These are phyloP conservation scores for Poeciliopsis turrubarensis DNA, from an alignment of 2,113 vertebrate genomes.

Conservation along the genomic window DNA sequence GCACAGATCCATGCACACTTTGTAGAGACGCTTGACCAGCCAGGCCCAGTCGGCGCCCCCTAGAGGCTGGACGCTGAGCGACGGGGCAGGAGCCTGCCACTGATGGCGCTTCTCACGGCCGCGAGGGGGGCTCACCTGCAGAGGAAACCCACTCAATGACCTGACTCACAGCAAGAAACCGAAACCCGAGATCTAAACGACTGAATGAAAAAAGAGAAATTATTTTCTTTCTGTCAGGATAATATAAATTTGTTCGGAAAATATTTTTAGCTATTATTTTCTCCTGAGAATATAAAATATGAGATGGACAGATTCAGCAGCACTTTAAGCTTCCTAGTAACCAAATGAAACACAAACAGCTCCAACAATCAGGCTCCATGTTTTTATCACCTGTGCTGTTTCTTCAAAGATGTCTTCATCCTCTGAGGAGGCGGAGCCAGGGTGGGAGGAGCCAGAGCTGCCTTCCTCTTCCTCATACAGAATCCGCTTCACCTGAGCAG, in stretches of 20 bases:
- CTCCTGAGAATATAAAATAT: background rate
- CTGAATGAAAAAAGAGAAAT: background rate
- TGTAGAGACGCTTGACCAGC: conserved; percentile 92
- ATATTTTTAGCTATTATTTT: background rate
- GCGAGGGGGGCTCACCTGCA: conserved; percentile 89
- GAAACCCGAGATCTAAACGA: background rate
- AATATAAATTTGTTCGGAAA: too few relatives aligned
- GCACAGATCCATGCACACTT: conserved; percentile 94
- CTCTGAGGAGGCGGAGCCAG: conserved; percentile 93
- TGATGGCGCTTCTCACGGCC: conserved; percentile 86
- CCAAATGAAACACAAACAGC: too few relatives aligned
- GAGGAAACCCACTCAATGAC: too few relatives aligned
- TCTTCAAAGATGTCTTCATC: conserved; percentile 99
- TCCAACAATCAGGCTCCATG: background rate
- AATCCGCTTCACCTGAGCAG: conserved; percentile 86
- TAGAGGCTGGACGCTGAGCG: conserved; percentile 86
- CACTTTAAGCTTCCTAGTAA: too few relatives aligned
- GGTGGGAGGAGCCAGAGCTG: conserved; percentile 92
- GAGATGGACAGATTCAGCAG: too few relatives aligned
- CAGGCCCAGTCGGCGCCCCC: conserved; percentile 94
- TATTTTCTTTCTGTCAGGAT: background rate
- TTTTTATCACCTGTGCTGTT: conserved; percentile 83
- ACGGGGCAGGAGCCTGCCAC: conserved; percentile 87
- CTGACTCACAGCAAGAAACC: too few relatives aligned
- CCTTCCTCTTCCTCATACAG: conserved; percentile 92